These are phyloP conservation scores for Brachionus sp. DNA, from an alignment of 1,140 invertebrate species.

Conservation along the genomic window DNA sequence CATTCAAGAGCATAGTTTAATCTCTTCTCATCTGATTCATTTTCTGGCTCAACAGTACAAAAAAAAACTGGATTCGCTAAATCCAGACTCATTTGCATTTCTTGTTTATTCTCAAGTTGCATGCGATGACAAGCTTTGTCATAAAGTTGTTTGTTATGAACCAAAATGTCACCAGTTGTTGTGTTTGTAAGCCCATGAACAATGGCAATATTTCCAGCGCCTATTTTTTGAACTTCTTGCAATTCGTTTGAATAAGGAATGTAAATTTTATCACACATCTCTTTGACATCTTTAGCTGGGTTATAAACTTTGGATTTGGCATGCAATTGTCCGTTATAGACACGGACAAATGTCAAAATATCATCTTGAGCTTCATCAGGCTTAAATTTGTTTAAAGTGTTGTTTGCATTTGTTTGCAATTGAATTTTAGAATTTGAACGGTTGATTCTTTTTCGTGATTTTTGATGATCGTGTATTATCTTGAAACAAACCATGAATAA, in stretches of 20 bases:
- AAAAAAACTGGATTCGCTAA: slow-evolving; percentile 92
- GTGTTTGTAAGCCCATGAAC: slow-evolving; percentile 72
- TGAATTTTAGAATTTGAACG: background rate
- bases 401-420: background rate
- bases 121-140: slow-evolving; percentile 47
- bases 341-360: slow-evolving; percentile 76
- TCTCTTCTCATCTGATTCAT: slow-evolving; percentile 68
- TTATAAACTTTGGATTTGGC: slow-evolving; percentile 73
- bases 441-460: slow-evolving; percentile 49
- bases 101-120: slow-evolving; percentile 36
- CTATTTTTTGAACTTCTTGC: slow-evolving; percentile 67
- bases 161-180: slow-evolving; percentile 76
- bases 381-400: background rate
- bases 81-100: slow-evolving; percentile 64
- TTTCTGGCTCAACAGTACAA: slow-evolving; percentile 89
- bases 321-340: slow-evolving; percentile 77
- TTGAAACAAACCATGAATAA: slow-evolving; percentile 69
- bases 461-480: slow-evolving; percentile 82
- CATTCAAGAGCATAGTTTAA: slow-evolving; percentile 80
- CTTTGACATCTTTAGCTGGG: slow-evolving; percentile 65
- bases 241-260: slow-evolving; percentile 81
- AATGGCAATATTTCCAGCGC: slow-evolving; percentile 82
- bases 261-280: slow-evolving; percentile 65
- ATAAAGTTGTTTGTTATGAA: slow-evolving; percentile 48
- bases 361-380: slow-evolving; percentile 60